Evolutionary conservation across 1,140 invertebrate species (phyloP), one percentile per base, ranked within the genome.

Genomic region (Ladona fulva): DNA sequence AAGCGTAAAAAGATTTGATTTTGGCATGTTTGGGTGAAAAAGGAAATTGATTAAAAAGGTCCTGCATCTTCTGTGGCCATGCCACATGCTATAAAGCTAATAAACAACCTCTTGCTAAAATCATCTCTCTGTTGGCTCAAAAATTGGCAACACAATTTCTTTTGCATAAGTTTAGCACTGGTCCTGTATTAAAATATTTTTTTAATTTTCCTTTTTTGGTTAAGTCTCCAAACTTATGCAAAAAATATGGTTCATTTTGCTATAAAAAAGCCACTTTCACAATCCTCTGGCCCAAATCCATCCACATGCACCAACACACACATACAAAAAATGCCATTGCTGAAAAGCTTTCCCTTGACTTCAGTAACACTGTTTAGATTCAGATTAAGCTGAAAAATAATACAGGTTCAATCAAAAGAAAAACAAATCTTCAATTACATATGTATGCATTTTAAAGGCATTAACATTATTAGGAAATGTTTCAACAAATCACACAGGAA

Each of bases 101-200:
- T 66, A 66, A 66, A 11, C 44, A 52, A 66, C 52, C 52, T 66
- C 52, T 22, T 66, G 16, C n/a, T 16, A 3, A 1, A 66, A 66
- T 19, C 14, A 22, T 66, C 14, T 22, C 52, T 19, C 52, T 22
- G 3, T 66, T 66, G 16, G 14, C 52, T 66, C 52, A 66, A 66
- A 66, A 66, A 22, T 66, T 66, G 12, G 52, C 52, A 66, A 66
- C 3, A 66, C 12, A 66, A 66, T 66, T 66, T 22, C 52, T 66
- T 66, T 66, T 66, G 52, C 52, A 66, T 66, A 66, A 66, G 52
- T 66, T 66, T 66, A 66, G 52, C 52, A 66, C n/a, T 16, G 52
- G 52, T 12, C n/a, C 52, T 66, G 52, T 66, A 66, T 6, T 66
- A 66, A 66, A 66, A 66, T 66, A 66, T 66, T 66, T 66, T 66